Conservation (phyloP, 2,888 invertebrate genomes). For the Epirrhoe tristata region DNA sequence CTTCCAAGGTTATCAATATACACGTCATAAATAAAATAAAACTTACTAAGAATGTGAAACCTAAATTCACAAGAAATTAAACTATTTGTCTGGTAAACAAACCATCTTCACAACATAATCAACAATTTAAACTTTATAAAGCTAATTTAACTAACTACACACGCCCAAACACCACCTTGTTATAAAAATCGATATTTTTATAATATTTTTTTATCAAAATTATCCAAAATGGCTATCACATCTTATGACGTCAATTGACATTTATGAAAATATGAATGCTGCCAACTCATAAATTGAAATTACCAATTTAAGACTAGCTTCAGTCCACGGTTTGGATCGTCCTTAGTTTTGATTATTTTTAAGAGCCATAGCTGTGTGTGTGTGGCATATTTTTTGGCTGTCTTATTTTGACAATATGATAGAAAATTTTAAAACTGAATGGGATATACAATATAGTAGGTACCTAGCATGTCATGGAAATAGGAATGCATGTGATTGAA, state of each 20-base stretch:
- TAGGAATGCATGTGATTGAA: too few species aligned
- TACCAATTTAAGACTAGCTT: background rate
- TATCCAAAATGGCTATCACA: constrained; percentile 65
- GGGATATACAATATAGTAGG: too few species aligned
- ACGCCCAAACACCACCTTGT: constrained; percentile 50
- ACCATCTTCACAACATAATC: constrained; percentile 16
- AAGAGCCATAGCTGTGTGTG: too few species aligned
- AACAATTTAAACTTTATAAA: constrained; percentile 26
- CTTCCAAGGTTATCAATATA: constrained; percentile 42
- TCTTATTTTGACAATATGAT: too few species aligned
- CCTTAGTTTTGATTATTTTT: too few species aligned
- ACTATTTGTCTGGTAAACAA: constrained; percentile 15
- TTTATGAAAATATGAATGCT: constrained; percentile 5
- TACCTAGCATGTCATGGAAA: too few species aligned
- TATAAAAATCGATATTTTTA: constrained; percentile 69
- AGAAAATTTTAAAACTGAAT: too few species aligned
- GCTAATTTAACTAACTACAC: constrained; percentile 30
- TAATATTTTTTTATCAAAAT: constrained; percentile 55
- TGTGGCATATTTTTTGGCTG: too few species aligned
- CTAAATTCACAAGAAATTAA: constrained; percentile 16
- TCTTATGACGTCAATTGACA: constrained; percentile 15
- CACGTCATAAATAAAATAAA: constrained; percentile 68
- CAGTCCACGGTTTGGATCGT: background rate
- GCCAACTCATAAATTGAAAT: background rate
- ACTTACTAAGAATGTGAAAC: constrained; percentile 59